Conservation (phyloP, 2,888 invertebrate genomes). For the Napeogenes inachia region DNA sequence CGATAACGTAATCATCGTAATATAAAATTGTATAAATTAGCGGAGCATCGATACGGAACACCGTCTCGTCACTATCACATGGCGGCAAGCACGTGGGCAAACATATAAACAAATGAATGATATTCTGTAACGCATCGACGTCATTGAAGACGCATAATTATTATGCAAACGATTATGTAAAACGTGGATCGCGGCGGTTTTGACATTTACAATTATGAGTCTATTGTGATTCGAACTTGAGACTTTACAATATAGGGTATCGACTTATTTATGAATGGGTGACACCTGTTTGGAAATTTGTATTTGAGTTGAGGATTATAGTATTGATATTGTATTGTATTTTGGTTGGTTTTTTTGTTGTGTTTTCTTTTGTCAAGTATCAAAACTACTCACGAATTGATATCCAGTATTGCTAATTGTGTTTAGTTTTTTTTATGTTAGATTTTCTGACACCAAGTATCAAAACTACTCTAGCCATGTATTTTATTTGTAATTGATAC, state of each 20-base stretch:
- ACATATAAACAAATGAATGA: constrained; percentile 70
- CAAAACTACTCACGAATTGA: no score
- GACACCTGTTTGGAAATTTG: constrained; percentile 68
- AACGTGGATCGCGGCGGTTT: constrained; percentile 65
- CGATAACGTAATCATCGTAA: not conserved
- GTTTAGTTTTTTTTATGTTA: no score
- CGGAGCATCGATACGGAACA: constrained; percentile 38
- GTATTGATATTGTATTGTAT: constrained; percentile 41
- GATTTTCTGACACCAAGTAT: no score
- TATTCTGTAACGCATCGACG: constrained; percentile 63
- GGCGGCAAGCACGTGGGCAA: constrained; percentile 68
- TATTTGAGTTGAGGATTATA: constrained; percentile 44
- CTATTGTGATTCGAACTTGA: constrained; percentile 75
- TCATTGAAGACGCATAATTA: constrained; percentile 73
- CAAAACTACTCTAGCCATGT: no score
- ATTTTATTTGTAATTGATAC: no score
- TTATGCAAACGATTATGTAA: constrained; percentile 76
- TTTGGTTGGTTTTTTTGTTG: no score
- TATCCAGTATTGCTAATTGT: no score
- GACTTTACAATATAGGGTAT: constrained; percentile 71
- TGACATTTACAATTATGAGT: constrained; percentile 71
- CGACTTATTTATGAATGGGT: constrained; percentile 59
- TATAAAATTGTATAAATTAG: constrained; percentile 3
- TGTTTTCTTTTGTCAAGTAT: no score
- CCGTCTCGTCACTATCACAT: constrained; percentile 22